phyloP scores from a whole-genome alignment of 2,888 invertebrate species.

The Plebejus melissa region DNA sequence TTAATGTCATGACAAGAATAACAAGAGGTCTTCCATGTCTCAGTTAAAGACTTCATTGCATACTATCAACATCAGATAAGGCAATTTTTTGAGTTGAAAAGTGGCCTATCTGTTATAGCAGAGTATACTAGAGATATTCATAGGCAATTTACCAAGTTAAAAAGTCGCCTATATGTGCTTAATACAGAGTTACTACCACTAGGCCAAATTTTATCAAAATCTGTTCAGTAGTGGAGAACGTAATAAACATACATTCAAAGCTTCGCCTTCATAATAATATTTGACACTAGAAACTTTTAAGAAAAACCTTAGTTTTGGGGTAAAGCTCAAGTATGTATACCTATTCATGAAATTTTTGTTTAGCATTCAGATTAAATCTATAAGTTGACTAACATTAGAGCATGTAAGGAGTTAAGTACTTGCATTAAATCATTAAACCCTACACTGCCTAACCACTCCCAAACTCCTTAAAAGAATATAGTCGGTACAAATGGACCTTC shows the following conservation, averaged over 20 bases:
- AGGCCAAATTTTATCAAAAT: not conserved
- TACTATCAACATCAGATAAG: not conserved
- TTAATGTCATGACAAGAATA: constrained; percentile 9
- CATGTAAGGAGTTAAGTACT: not conserved
- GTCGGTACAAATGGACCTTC: not conserved
- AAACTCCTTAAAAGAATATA: not conserved
- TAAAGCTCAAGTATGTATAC: not conserved
- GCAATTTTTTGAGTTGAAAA: not conserved
- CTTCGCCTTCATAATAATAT: no score
- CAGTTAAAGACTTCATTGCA: not conserved
- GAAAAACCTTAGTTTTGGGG: no score
- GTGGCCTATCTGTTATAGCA: not conserved
- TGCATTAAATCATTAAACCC: not conserved
- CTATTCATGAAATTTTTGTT: no score
- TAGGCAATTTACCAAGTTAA: no score
- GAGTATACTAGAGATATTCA: not conserved
- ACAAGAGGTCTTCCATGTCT: not conserved
- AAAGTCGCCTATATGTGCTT: not conserved
- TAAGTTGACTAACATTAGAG: not conserved
- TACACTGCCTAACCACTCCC: not conserved
- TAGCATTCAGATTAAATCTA: not conserved
- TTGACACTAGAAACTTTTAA: no score
- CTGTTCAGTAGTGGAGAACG: not conserved
- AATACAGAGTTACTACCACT: not conserved
- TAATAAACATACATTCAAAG: not conserved